These are phyloP conservation scores for Hyles euphorbiae DNA, from an alignment of 1,140 invertebrate genomes.

Conservation along the genomic window DNA sequence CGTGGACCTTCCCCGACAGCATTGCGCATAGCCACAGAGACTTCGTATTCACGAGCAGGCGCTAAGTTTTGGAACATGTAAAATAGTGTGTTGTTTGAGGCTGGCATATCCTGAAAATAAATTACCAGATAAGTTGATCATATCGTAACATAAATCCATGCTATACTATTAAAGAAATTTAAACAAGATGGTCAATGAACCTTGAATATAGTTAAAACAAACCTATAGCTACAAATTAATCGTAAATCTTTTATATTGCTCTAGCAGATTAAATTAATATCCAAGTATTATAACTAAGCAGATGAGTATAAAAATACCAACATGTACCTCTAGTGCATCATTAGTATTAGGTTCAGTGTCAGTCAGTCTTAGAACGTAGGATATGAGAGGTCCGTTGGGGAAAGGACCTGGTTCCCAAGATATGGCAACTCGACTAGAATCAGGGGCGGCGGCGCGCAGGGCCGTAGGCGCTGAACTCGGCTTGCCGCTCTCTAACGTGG, in stretches of 20 bases:
- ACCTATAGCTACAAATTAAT: too few relatives aligned
- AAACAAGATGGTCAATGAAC: too few relatives aligned
- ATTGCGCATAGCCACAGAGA: conserved; percentile 88
- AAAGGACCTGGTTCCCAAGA: conserved; percentile 92
- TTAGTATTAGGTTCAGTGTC: conserved; percentile 77
- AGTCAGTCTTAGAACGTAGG: conserved; percentile 85
- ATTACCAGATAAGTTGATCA: too few relatives aligned
- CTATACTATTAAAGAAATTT: too few relatives aligned
- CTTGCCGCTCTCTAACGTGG: conserved; percentile 83
- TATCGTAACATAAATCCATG: too few relatives aligned
- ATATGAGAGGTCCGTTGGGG: conserved; percentile 90
- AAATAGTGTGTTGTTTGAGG: conserved; percentile 79
- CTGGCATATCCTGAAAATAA: conserved; percentile 80
- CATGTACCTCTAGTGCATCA: conserved; percentile 79
- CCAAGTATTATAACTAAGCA: background rate
- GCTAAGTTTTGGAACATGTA: conserved; percentile 88
- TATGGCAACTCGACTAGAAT: conserved; percentile 88
- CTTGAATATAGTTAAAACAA: too few relatives aligned
- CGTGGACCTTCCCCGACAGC: conserved; percentile 86
- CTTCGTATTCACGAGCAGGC: conserved; percentile 84
- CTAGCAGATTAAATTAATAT: too few relatives aligned
- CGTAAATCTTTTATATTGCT: too few relatives aligned
- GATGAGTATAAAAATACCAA: background rate
- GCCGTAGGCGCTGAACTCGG: conserved; percentile 84
- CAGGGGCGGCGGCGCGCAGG: conserved; percentile 86